Base-by-base conservation (phyloP, 2,888 invertebrate genomes). In the Notocelia uddmanniana region DNA sequence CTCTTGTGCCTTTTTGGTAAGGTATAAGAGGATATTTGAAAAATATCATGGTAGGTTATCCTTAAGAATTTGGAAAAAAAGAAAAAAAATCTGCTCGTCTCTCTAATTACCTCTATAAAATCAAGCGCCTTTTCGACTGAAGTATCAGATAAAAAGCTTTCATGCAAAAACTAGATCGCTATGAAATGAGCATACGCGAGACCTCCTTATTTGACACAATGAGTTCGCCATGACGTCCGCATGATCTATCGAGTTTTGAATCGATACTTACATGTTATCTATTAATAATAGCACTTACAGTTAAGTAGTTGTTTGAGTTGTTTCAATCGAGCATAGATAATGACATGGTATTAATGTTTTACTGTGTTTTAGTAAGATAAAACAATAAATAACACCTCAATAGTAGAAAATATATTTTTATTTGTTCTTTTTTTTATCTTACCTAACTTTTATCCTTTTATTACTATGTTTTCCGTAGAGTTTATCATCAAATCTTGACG, bases 101-200 rank as follows among this genome's bases (percentile, higher is more conserved):
- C n/a, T n/a, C n/a, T n/a, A n/a, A n/a, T n/a, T n/a, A n/a, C n/a
- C n/a, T n/a, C n/a, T n/a, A n/a, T 19, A 15, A 3, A 15, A 15
- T 1, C 10, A 26, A n/a, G 0, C 9, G 6, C 64, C 52, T 23
- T 15, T n/a, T 52, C 8, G 37, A 37, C n/a, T 64, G 31, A 21
- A 10, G 37, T 54, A 64, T 48, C 11, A 45, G 21, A 19, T 74
- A 76, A 76, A 76, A 78, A 75, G 55, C n/a, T 23, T 55, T 64
- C 68, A 10, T 72, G 74, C 75, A 82, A 81, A 81, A 81, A 76
- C 77, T 76, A 78, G 82, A 85, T 82, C 81, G 79, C 71, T 82
- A 78, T 77, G 78, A 78, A 83, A 81, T 81, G 77, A 80, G 76
- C 82, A 79, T 80, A 79, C 80, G 77, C 70, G 73, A 75, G 75